These are phyloP conservation scores for Albula goreensis DNA, from an alignment of 2,113 vertebrate genomes.

Conservation along the genomic window DNA sequence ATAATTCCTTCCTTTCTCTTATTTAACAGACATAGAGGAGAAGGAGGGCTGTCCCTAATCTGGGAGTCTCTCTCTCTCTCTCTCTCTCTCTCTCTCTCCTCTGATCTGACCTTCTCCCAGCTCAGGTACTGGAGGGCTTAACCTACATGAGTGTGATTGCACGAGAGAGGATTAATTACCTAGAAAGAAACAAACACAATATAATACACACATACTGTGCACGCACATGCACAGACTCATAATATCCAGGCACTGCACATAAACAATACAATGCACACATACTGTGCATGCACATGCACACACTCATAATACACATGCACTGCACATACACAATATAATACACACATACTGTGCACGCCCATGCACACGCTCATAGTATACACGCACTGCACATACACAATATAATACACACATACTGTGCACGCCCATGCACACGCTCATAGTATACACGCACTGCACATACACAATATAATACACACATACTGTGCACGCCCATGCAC, in stretches of 20 bases:
- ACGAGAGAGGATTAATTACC: conserved; percentile 74
- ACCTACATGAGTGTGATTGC: conserved; percentile 71
- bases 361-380: too few species aligned
- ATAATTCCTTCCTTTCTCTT: conserved; percentile 29
- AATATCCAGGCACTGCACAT: too few species aligned
- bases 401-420: too few species aligned
- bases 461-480: too few species aligned
- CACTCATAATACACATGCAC: not conserved
- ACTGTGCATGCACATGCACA: conserved; percentile 14
- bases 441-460: too few species aligned
- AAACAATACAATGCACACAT: too few species aligned
- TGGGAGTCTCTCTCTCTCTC: not conserved
- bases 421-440: too few species aligned
- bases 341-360: too few species aligned
- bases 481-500: not conserved
- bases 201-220: conserved; percentile 4
- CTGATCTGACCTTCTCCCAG: not conserved
- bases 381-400: too few species aligned
- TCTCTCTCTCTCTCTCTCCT: conserved; percentile 8
- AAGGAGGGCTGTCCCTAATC: not conserved
- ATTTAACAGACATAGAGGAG: not conserved
- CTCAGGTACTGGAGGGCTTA: conserved; percentile 56
- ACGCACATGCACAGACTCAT: too few species aligned
- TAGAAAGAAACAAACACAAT: conserved; percentile 39
- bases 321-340: not conserved